Base-by-base conservation (phyloP, 2,888 invertebrate genomes). In the Trachelus troglodyta region DNA sequence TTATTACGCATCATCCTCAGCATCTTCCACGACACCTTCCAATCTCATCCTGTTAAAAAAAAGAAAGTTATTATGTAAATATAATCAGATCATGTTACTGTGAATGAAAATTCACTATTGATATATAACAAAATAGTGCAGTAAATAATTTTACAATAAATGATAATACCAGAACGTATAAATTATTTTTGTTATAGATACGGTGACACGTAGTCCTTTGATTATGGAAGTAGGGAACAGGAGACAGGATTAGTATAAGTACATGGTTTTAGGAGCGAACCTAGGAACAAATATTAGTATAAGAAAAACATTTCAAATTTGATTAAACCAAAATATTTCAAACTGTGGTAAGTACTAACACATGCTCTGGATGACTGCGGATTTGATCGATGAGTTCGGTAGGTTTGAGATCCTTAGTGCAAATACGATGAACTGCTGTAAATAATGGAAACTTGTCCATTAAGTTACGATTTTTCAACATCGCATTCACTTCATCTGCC, bases 401-500 rank as follows among this genome's bases (percentile, higher is more conserved):
- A 1, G 98, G 95, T 89, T 95, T 94, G 85, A 98, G 90, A 90
- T 97, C 95, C 77, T 96, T 96, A 80, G 94, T 95, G 92, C 99
- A 99, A 89, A 99, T 99, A 91, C 95, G 95, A 93, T 98, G 98
- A 82, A 99, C 97, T 35, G 98, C 97, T 34, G 97, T 98, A 92
- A 99, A 99, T 77, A 99, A 93, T 0, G 99, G 99, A 92, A 99
- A 99, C 91, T 98, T 98, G 80, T 97, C 96, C 91, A 96, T 96
- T 94, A 97, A 95, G 83, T 94, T 94, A 91, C 96, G 96, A 87
- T 94, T 94, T 89, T 96, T 96, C 81, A 99, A 93, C 98, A 99
- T 98, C 85, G 95, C 95, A 92, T 98, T 96, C 35, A 99, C 98
- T 92, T 99, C 99, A 87, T 96, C 97, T 9, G 99, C 99, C 15